Base-by-base conservation (phyloP, 1,140 invertebrate genomes). In the Samia ricini region DNA sequence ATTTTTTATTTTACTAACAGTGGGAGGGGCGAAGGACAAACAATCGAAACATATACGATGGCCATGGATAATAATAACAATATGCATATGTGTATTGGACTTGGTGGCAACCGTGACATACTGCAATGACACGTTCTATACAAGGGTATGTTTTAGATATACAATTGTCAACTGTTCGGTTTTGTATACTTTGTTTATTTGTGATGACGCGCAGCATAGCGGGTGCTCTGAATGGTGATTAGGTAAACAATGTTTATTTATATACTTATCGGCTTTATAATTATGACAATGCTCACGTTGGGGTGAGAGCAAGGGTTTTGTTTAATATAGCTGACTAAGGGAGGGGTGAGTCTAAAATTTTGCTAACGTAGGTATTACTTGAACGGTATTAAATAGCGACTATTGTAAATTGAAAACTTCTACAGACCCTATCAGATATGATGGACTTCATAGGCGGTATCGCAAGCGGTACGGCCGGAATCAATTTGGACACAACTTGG, bases 51-150 rank as follows among this genome's bases (percentile, higher is more conserved):
- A 58, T 22, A 66, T 69, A 15, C 70, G 77, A 2, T 83, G 82
- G 82, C 82, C 81, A 0, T 88, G 83, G 83, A 59, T 83, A 0
- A 42, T 74, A 5, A 49, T 64, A 1, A 77, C 80, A 1, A 60
- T 81, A 2, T 50, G 61, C 0, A 52, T 74, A 3, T 76, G 71
- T 22, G 56, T 26, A 3, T 22, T 77, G 6, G 85, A 88, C 48
- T 8, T 88, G 4, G 72, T 81, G 2, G 82, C 79, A 0, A 64
- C 75, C 0, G 72, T 83, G 19, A 77, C 77, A 2, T 88, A 79
- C 50, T 72, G 72, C 5, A 85, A 83, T 56, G 85, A 86, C 42
- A 70, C 77, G 2, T 86, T 85, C 52, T 72, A 82, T 49, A 86
- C 85, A 2, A 71, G 61, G 65, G 85, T 88, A 65, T 74, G 64